Conservation (phyloP, 1,140 invertebrate species). For the Rhopalosiphum maidis region DNA sequence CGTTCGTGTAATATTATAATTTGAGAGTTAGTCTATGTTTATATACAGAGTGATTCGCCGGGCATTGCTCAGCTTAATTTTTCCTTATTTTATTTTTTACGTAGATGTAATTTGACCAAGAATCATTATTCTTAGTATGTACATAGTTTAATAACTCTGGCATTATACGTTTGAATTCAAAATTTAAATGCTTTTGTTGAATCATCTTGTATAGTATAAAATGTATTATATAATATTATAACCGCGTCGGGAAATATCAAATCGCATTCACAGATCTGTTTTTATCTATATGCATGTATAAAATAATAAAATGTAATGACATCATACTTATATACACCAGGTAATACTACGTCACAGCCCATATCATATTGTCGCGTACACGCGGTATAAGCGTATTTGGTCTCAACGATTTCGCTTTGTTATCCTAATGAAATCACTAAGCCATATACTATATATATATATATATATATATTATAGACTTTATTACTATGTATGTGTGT, state of each 20-base stretch:
- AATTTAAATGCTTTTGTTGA: not conserved
- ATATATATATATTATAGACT: not conserved
- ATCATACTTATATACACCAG: not conserved
- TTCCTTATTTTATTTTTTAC: no score
- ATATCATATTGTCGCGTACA: not conserved
- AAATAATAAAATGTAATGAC: not conserved
- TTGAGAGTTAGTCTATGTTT: not conserved
- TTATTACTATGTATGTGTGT: not conserved
- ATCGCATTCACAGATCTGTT: not conserved
- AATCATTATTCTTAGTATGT: no score
- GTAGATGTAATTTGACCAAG: no score
- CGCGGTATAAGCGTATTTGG: not conserved
- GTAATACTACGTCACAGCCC: not conserved
- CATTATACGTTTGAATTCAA: not conserved
- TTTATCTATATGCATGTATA: not conserved
- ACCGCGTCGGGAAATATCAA: not conserved
- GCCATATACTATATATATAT: not conserved
- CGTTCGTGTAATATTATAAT: not conserved
- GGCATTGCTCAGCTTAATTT: not conserved
- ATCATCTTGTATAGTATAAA: not conserved
- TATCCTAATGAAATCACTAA: not conserved
- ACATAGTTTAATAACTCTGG: no score
- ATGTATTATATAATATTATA: not conserved
- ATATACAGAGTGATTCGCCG: not conserved
- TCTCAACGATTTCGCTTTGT: not conserved